Evolutionary conservation across 2,888 invertebrate genomes (phyloP), one percentile per base, ranked within the genome.

Genomic region (Mesorhabditis spiculigera): DNA sequence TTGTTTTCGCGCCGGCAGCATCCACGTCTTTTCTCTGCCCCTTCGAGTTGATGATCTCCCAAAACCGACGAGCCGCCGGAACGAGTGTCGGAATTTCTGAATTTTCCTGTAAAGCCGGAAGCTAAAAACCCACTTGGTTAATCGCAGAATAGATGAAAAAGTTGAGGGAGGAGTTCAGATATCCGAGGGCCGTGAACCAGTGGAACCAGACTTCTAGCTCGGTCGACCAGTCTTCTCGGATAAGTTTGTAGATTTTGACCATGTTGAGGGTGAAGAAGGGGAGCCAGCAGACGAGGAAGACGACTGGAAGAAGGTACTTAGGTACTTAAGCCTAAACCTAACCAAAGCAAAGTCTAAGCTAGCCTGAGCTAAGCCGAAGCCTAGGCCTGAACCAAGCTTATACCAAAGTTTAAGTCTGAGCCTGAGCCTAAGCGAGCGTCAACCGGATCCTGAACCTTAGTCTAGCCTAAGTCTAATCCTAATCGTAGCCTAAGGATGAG

Each of bases 191-290:
- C 28, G 83, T 83, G 69, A 82, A 81, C 84, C 85, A 76, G 65
- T 76, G 76, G 68, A 76, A 76, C 74, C 74, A 76, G 43, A 75
- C 75, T 68, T 78, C 80, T 68, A 76, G 61, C 58, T 77, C 74
- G 13, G 77, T 66, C 6, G 82, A 76, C 85, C 86, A 85, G 1
- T 66, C 70, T 63, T 75, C 74, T 64, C 72, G 70, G 62, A 81
- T 74, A 41, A 86, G 71, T 67, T 81, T 76, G 71, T 81, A 83
- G n/a, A 85, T 83, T 75, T 85, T 85, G 69, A 83, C 72, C 79
- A 86, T 82, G 80, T 89, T 89, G 45, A 88, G 81, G 43, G 87
- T 87, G 81, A 89, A 89, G 80, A 88, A 89, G 8, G 89, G 89
- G 68, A 87, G 80, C 88, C 88, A 89, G 75, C 88, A 89, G 62